Conservation (phyloP, 2,888 invertebrate genomes). For the Hybos culiciformis region DNA sequence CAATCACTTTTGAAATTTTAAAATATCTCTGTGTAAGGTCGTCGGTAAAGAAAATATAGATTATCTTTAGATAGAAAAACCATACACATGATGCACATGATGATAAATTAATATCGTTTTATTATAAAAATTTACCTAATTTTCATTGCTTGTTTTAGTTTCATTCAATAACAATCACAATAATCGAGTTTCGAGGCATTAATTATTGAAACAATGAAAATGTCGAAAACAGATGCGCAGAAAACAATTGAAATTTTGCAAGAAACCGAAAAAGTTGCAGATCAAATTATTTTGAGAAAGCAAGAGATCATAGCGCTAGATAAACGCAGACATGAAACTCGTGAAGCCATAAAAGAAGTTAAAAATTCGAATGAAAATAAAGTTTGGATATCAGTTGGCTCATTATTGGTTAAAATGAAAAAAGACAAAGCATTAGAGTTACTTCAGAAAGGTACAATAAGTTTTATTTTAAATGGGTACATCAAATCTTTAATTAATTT, state of each 20-base stretch:
- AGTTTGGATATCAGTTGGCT: slow-evolving; percentile 33
- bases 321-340: slow-evolving; percentile 27
- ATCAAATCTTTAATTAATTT: neutral
- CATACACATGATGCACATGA: too few relatives aligned
- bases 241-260: slow-evolving; percentile 29
- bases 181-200: too few relatives aligned
- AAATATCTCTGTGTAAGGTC: too few relatives aligned
- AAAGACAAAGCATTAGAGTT: slow-evolving; percentile 25
- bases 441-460: slow-evolving; percentile 26
- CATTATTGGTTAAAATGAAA: slow-evolving; percentile 29
- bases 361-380: slow-evolving; percentile 25
- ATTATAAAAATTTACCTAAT: too few relatives aligned
- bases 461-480: neutral
- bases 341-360: slow-evolving; percentile 28
- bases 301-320: slow-evolving; percentile 29
- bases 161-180: too few relatives aligned
- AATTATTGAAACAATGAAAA: slow-evolving; percentile 7
- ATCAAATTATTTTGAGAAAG: slow-evolving; percentile 31
- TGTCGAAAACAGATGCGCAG: slow-evolving; percentile 15
- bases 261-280: slow-evolving; percentile 30
- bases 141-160: too few relatives aligned
- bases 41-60: too few relatives aligned
- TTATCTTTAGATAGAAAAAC: too few relatives aligned
- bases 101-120: too few relatives aligned
- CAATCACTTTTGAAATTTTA: too few relatives aligned